Percentiles rank a stretch among this genome's conserved stretches.
phyloP scores from a whole-genome alignment of 2,797 vertebrate species.

The Balearica regulorum region DNA sequence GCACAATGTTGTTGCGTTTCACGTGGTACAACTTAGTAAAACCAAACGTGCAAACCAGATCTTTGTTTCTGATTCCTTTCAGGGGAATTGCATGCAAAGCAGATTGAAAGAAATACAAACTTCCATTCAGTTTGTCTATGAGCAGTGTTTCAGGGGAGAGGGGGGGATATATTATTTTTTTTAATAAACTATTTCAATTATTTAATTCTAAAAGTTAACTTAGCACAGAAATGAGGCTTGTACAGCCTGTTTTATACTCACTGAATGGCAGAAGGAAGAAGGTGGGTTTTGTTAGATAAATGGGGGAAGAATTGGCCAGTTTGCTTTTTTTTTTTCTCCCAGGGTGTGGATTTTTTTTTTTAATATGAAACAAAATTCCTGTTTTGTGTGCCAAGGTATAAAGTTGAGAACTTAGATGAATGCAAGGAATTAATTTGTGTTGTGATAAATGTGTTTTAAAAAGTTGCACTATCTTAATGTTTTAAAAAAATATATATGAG shows the following conservation, averaged over 20 bases:
- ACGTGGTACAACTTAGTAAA: constrained; percentile 79
- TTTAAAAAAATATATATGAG: constrained; percentile 74
- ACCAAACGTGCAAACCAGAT: constrained; percentile 77
- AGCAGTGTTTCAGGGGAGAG: constrained; percentile 67
- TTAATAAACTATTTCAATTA: constrained; percentile 77
- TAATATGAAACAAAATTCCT: constrained; percentile 77
- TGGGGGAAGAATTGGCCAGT: constrained; percentile 71
- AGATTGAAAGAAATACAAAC: constrained; percentile 64
- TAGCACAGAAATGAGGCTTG: constrained; percentile 70
- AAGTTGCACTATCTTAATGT: constrained; percentile 92
- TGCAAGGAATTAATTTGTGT: constrained; percentile 78
- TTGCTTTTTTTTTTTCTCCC: constrained; percentile 68
- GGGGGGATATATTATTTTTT: constrained; percentile 62
- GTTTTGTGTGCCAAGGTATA: constrained; percentile 94
- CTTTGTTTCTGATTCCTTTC: constrained; percentile 77
- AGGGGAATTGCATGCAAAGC: constrained; percentile 73
- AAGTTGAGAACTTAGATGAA: constrained; percentile 76
- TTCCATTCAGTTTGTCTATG: constrained; percentile 65
- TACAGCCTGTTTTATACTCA: constrained; percentile 66
- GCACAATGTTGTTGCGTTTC: constrained; percentile 79
- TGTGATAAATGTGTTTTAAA: constrained; percentile 79
- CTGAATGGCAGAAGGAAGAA: constrained; percentile 59
- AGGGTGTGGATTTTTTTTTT: constrained; percentile 58
- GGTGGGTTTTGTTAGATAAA: constrained; percentile 63
- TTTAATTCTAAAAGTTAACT: constrained; percentile 76